Evolutionary conservation across 1,140 invertebrate genomes (phyloP), one percentile per base, ranked within the genome.

Genomic region (Aphelenchoides besseyi): DNA sequence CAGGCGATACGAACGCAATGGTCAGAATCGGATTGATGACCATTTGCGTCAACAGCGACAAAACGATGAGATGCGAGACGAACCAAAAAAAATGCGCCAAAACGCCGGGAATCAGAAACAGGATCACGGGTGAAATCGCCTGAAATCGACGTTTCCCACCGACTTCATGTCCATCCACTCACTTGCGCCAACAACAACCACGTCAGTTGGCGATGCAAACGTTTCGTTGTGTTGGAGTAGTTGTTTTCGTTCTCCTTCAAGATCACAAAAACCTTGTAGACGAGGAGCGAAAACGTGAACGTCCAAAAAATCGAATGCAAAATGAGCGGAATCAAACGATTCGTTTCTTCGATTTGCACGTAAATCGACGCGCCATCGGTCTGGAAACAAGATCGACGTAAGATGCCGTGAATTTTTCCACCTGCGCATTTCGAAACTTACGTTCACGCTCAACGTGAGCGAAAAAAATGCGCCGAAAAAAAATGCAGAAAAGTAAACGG

Each of bases 181-280:
- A 48, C 41, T 23, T 59, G 55, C 23, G 55, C 55, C 55, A 59
- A 59, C 5, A 59, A 23, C 55, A 59, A 33, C 5, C 5, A 29
- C 5, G 26, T 59, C 5, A 59, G 32, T 23, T 59, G 55, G 5
- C 55, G 55, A 59, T 59, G 55, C 5, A 59, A 23, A 8, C 55
- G 5, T 5, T 8, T 59, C 26, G 55, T 59, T 8, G 5, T 59
- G 5, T 5, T 5, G 5, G 55, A 59, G 55, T 8, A 33, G 18
- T 5, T 59, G 55, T 5, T 23, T 8, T 8, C 18, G 5, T 33
- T 59, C 18, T 5, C 55, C 32, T 59, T 59, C 18, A 59, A 18
- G 5, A 28, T 8, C 12, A 8, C 5, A 33, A 59, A 23, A 18
- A 59, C 23, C 5, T 23, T 5, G 5, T 8, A 8, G 23, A 59